Evolutionary conservation across 1,140 invertebrate genomes (phyloP).

Genomic region (Daktulosphaira vitifoliae): DNA sequence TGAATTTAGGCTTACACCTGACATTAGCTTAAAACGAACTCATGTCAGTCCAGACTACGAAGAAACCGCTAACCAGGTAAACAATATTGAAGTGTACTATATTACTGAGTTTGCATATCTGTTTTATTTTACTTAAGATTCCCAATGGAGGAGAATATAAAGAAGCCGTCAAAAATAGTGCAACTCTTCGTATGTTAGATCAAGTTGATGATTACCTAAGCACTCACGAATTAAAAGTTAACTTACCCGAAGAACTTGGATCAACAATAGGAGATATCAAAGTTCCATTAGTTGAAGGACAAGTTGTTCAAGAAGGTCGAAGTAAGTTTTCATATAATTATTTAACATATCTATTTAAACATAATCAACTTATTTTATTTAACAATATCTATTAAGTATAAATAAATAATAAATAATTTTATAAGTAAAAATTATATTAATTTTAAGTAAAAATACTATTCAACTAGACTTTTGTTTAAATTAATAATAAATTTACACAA

Average conservation of each 20-base stretch:
- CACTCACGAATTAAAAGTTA: constrained; percentile 54
- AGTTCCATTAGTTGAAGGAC: constrained; percentile 54
- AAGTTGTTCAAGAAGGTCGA: constrained; percentile 49
- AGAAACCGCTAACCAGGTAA: constrained; percentile 15
- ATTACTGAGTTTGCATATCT: constrained; percentile 38
- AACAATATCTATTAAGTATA: not conserved
- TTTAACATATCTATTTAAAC: not conserved
- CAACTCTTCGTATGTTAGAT: constrained; percentile 44
- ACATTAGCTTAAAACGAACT: constrained; percentile 53
- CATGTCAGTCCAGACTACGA: not conserved
- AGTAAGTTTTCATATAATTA: constrained; percentile 15
- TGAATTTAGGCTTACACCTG: constrained; percentile 61
- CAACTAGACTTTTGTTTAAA: too few species aligned
- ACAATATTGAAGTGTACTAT: constrained; percentile 40
- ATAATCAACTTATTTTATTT: not conserved
- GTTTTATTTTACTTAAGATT: too few species aligned
- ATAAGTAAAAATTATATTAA: not conserved
- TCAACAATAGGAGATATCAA: constrained; percentile 53
- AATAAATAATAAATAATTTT: not conserved
- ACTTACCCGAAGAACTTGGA: constrained; percentile 48
- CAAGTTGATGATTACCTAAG: constrained; percentile 55
- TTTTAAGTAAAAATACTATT: too few species aligned
- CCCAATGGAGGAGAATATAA: constrained; percentile 13
- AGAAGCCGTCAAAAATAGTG: not conserved
- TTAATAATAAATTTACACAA: too few species aligned